phyloP scores from a whole-genome alignment of 2,888 invertebrate genomes.

The Sphaerophoria rueppellii region DNA sequence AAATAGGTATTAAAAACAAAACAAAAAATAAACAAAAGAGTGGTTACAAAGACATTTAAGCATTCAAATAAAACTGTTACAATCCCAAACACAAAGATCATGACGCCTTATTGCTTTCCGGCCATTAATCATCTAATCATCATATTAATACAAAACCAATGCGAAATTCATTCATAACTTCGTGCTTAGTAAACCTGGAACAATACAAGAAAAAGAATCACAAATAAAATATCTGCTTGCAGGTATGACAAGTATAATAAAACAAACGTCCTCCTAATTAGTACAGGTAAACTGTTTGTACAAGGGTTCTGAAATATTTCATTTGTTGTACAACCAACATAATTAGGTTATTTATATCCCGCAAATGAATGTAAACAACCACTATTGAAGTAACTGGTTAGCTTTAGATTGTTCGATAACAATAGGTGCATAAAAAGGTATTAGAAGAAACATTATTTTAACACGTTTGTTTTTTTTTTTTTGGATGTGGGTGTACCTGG shows the following conservation, averaged over 20 bases:
- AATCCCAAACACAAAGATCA: too few species aligned
- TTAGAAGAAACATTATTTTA: too few species aligned
- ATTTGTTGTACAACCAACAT: conserved; percentile 1
- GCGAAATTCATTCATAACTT: conserved; percentile 29
- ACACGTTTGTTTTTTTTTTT: too few species aligned
- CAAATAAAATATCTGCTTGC: background rate
- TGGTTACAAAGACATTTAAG: too few species aligned
- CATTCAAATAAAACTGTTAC: too few species aligned
- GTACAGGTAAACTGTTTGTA: conserved; percentile 13
- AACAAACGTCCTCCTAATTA: conserved; percentile 23
- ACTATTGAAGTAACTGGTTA: background rate
- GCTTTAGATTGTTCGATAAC: background rate
- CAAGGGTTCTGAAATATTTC: conserved; percentile 11
- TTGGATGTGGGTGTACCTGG: too few species aligned
- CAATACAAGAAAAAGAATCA: background rate
- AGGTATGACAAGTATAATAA: background rate
- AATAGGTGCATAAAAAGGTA: background rate
- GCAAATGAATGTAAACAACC: conserved; percentile 2
- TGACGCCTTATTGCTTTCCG: too few species aligned
- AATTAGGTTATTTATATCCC: conserved; percentile 5
- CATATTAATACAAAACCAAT: too few species aligned
- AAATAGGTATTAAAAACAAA: too few species aligned
- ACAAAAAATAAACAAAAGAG: too few species aligned
- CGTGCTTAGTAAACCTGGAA: background rate
- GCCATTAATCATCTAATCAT: too few species aligned